Base-by-base conservation (phyloP, 2,113 vertebrate genomes). In the Centropus bengalensis region DNA sequence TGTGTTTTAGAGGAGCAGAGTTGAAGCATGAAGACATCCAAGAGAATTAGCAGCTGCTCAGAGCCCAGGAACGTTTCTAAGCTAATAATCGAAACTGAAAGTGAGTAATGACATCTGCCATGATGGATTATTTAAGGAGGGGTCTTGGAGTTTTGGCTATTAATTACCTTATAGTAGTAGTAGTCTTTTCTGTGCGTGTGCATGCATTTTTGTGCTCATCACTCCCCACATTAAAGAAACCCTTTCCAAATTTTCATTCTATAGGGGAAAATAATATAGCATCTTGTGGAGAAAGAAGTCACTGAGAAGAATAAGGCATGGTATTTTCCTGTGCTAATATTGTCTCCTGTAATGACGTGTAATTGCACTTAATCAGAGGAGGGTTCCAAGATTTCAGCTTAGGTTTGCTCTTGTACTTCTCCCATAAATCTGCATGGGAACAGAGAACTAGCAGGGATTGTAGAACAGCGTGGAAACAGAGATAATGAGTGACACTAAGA, bases 81-180 rank as follows among this genome's bases (percentile, higher is more conserved):
- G 63, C 36, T 88, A 93, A 92, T 88, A 89, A 87, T 79, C 75
- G 56, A 81, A 82, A 77, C 60, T 89, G 91, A 87, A 92, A 70
- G 86, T 85, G 55, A 92, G 45, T 89, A 74, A 90, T 45, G 75
- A 28, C 33, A 74, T 85, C 51, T 92, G 86, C 90, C 62, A 51
- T 56, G 42, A 54, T 23, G 94, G 67, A 33, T 82, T 81, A 77
- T 70, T 42, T 91, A 83, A 82, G 63, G 70, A 92, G n/a, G 26
- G 58, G 18, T 74, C 58, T 82, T 86, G 44, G 62, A 87, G 26
- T n/a, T 87, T 60, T 91, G 66, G 58, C 62, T 93, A 16, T 96
- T 93, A 82, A 80, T 95, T 91, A 80, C 70, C 24, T 74, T 19
- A 6, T 40, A 70, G 80, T 47, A 86, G 33, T 62, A 62, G 30